These are phyloP conservation scores for Arothron firmamentum DNA, from an alignment of 2,113 vertebrate genomes.

Conservation along the genomic window DNA sequence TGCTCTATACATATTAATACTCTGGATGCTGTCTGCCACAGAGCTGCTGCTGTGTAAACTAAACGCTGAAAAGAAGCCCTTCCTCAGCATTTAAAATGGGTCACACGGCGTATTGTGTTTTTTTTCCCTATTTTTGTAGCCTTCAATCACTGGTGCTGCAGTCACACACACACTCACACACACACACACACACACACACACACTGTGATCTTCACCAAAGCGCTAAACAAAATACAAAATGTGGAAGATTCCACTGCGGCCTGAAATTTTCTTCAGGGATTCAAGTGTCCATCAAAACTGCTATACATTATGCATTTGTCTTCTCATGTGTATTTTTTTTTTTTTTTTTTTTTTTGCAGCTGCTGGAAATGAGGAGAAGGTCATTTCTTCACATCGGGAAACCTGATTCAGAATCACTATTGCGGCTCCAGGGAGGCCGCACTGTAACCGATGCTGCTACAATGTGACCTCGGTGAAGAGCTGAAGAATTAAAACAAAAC, in stretches of 20 bases:
- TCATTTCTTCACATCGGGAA: not conserved
- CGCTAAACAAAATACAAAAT: not conserved
- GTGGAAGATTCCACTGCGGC: not conserved
- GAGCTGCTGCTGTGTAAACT: slow-evolving; percentile 16
- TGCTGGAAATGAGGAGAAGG: not conserved
- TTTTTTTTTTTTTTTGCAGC: not conserved
- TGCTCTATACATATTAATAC: slow-evolving; percentile 16
- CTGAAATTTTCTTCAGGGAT: slow-evolving; percentile 9
- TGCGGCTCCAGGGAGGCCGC: not conserved
- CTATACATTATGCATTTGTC: slow-evolving; percentile 16
- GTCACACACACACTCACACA: not conserved
- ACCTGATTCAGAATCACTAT: slow-evolving; percentile 3
- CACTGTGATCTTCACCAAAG: slow-evolving; percentile 10
- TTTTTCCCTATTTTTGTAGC: slow-evolving; percentile 14
- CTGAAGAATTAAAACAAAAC: not conserved
- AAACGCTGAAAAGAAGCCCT: slow-evolving; percentile 11
- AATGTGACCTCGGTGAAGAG: slow-evolving; percentile 1
- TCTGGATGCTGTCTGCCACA: slow-evolving; percentile 9
- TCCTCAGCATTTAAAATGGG: slow-evolving; percentile 18
- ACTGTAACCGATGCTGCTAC: not conserved
- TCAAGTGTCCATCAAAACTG: slow-evolving; percentile 19
- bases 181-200: not conserved
- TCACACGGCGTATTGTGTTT: slow-evolving; percentile 18
- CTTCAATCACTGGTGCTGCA: slow-evolving; percentile 14
- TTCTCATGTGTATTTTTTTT: not conserved